These are phyloP conservation scores for Glaucidium brasilianum DNA, from an alignment of 2,113 vertebrate genomes.

Conservation along the genomic window DNA sequence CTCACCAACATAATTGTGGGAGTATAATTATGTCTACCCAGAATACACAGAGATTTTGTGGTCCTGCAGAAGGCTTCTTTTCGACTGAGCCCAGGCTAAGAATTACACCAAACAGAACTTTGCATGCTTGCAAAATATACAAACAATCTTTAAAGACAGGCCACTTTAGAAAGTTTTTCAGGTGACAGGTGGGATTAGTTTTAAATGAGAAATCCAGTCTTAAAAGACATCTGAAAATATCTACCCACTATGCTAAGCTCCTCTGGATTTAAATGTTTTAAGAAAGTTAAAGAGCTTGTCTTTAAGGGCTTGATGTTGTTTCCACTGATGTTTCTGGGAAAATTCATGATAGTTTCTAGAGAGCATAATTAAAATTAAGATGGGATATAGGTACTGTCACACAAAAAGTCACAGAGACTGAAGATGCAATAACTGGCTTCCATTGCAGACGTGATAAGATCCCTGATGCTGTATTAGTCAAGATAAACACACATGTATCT, in stretches of 20 bases:
- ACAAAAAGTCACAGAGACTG: neutral
- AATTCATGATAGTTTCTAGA: neutral
- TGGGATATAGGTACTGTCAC: neutral
- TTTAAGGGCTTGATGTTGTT: neutral
- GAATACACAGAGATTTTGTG: constrained; percentile 20
- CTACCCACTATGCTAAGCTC: neutral
- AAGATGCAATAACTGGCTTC: neutral
- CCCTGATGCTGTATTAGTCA: neutral
- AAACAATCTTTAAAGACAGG: neutral
- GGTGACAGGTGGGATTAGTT: constrained; percentile 7
- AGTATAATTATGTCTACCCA: neutral
- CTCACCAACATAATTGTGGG: neutral
- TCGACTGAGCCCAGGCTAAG: neutral
- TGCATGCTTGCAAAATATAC: neutral
- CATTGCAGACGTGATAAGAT: neutral
- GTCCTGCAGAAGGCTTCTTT: neutral
- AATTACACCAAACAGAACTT: neutral
- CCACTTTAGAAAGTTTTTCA: neutral
- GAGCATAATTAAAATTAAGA: neutral
- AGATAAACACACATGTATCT: neutral
- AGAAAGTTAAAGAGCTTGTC: neutral
- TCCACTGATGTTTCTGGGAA: neutral
- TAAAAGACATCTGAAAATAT: constrained; percentile 37
- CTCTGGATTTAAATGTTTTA: constrained; percentile 29
- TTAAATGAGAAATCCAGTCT: constrained; percentile 26